Percentiles rank a stretch among this genome's conserved stretches.
Conservation (phyloP, 2,113 vertebrate genomes). For the Corythornis cristatus region DNA sequence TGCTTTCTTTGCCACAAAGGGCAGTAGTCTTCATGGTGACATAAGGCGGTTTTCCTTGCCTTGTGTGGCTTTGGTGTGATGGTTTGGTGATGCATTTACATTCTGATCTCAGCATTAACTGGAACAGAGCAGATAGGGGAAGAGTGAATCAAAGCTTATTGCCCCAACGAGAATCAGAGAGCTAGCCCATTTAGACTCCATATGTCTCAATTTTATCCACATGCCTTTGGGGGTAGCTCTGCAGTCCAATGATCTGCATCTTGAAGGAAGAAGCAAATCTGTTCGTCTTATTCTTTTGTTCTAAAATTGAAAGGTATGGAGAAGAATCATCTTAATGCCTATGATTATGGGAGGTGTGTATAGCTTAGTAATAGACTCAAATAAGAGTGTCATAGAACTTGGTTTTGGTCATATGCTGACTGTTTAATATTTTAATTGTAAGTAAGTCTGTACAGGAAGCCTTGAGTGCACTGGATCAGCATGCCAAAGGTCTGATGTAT, state of each 20-base stretch:
- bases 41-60: neutral
- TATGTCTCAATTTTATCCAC: neutral
- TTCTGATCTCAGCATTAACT: neutral
- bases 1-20: neutral
- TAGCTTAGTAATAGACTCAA: neutral
- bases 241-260: neutral
- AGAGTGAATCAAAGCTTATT: neutral
- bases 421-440: constrained; percentile 7
- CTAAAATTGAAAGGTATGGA: neutral
- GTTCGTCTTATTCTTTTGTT: neutral
- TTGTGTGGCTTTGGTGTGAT: neutral
- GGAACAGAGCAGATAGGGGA: neutral
- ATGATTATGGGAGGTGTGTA: neutral
- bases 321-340: neutral
- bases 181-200: neutral
- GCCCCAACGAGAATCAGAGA: neutral
- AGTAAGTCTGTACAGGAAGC: neutral
- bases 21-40: neutral
- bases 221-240: neutral
- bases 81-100: neutral
- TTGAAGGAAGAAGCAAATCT: neutral
- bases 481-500: neutral
- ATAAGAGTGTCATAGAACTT: neutral
- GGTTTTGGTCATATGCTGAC: neutral
- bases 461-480: neutral